Conservation (phyloP, 2,888 invertebrate genomes). For the Ormyrus labotus region DNA sequence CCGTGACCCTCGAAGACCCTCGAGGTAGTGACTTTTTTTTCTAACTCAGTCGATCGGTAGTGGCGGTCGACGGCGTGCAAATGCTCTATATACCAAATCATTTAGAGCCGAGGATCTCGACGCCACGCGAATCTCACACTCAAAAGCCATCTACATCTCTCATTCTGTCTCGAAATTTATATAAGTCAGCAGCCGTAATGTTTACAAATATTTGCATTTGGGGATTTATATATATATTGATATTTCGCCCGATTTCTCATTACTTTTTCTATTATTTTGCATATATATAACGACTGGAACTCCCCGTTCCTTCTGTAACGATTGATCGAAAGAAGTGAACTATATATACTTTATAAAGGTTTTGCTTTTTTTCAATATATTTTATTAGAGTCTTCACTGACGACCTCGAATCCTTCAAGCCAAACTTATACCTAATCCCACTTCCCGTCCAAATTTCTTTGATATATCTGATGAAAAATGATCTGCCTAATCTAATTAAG, state of each 20-base stretch:
- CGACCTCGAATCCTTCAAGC: no score
- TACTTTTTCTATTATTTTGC: neutral
- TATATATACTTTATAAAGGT: constrained; percentile 7
- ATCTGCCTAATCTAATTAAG: neutral
- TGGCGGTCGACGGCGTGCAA: constrained; percentile 57
- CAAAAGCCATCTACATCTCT: constrained; percentile 29
- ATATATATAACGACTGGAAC: no score
- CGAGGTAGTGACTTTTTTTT: constrained; percentile 59
- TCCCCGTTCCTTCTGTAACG: no score
- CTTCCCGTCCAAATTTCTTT: constrained; percentile 17
- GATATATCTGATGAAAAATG: constrained; percentile 32
- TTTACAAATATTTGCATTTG: constrained; percentile 49
- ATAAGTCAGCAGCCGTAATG: constrained; percentile 46
- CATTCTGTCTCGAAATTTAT: constrained; percentile 22
- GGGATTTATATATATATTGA: neutral
- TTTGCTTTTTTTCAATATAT: constrained; percentile 5
- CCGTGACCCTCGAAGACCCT: constrained; percentile 64
- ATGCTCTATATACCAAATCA: constrained; percentile 47
- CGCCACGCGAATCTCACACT: constrained; percentile 25
- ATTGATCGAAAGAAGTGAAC: neutral
- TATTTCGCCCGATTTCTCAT: neutral
- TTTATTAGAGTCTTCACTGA: no score
- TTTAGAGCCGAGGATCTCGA: constrained; percentile 49
- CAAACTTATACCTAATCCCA: neutral
- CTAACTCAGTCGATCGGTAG: constrained; percentile 56